Conservation (phyloP, 2,888 invertebrate species). For the Diarsia dahlii region DNA sequence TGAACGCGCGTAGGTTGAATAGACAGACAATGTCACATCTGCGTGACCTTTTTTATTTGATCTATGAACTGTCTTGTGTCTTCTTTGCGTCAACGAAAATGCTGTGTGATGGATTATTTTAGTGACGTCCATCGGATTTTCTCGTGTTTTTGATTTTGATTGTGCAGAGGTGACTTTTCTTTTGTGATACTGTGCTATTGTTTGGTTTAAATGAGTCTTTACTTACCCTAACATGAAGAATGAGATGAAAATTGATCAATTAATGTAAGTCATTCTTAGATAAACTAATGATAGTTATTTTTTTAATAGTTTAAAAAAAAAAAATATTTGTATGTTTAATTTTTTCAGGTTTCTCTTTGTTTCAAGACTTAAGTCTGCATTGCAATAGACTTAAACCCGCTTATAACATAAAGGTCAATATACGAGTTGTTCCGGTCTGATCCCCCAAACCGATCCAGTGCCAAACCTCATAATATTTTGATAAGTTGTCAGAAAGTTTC, state of each 20-base stretch:
- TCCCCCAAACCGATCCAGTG: too few species aligned
- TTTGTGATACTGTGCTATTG: too few species aligned
- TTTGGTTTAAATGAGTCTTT: too few species aligned
- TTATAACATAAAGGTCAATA: neutral
- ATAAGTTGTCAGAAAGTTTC: constrained; percentile 9
- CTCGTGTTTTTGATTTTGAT: neutral
- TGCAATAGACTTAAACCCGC: too few species aligned
- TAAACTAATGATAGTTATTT: neutral
- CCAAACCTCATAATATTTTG: constrained; percentile 23
- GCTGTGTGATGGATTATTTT: constrained; percentile 12
- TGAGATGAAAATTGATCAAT: neutral
- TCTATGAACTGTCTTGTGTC: constrained; percentile 44
- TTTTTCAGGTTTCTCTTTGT: too few species aligned
- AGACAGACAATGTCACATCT: constrained; percentile 44
- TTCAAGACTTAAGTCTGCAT: too few species aligned
- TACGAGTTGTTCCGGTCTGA: too few species aligned
- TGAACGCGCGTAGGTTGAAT: constrained; percentile 32
- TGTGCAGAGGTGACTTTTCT: neutral
- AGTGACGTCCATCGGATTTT: neutral
- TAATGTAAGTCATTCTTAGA: neutral
- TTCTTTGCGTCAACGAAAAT: constrained; percentile 11
- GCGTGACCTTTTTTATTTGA: constrained; percentile 40
- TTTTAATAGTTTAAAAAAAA: too few species aligned
- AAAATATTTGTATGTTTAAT: too few species aligned
- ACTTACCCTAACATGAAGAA: neutral